Evolutionary conservation across 2,888 invertebrate species (phyloP), one percentile per base, ranked within the genome.

Genomic region (Hydriomena furcata): DNA sequence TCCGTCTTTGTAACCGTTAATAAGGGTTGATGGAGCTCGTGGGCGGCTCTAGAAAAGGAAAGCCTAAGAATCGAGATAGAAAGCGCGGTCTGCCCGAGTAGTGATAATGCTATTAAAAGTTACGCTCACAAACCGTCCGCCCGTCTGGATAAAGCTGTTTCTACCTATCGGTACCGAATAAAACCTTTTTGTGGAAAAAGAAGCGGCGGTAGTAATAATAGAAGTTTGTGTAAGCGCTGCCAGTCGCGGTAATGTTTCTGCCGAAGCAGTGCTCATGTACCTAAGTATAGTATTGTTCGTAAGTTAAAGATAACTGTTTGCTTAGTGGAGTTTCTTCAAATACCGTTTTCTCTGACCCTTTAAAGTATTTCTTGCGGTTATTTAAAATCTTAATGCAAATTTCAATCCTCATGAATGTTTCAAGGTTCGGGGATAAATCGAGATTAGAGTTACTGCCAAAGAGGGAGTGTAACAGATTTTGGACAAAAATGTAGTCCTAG

Each of bases 51-150:
- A 65, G 67, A 59, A 66, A 65, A 59, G 73, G 73, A 71, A 71
- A 65, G 63, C 65, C 65, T 69, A 41, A 41, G 41, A 41, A 41
- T 41, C 47, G 69, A 72, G 79, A 75, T 73, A 71, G 68, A 71
- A 68, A 73, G 71, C 65, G 71, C 72, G 75, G 83, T 75, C 84
- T 86, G 86, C 72, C 70, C 65, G 71, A 73, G 76, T 68, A 78
- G 84, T 79, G 86, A 89, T 89, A 89, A 87, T 83, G 82, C 85
- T 90, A 87, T 89, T 87, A 87, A 84, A 90, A 90, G 82, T 90
- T 84, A 83, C 84, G 77, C 81, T 79, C 68, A 68, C 73, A 78
- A 79, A 77, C 76, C 73, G 72, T 71, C 76, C 73, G 72, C 73
- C 70, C 67, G 74, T 60, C 71, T 74, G 82, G 76, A 82, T 83